Evolutionary conservation across 1,140 invertebrate species (phyloP).

Genomic region (Apis dorsata): DNA sequence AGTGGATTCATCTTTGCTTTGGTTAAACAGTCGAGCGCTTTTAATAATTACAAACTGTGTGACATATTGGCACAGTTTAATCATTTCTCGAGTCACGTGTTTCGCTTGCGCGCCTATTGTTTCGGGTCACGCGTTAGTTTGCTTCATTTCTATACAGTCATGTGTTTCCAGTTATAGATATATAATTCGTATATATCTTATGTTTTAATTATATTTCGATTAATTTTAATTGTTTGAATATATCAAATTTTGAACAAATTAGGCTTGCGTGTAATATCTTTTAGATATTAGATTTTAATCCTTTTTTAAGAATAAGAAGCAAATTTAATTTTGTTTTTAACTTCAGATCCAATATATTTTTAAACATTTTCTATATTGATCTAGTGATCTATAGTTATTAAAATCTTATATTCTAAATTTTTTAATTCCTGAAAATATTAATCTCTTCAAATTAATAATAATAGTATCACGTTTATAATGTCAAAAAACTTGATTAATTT

Average conservation of each 20-base stretch:
- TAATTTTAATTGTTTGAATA: no score
- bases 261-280: no score
- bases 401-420: neutral
- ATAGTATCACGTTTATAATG: neutral
- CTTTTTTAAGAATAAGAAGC: no score
- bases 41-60: slow-evolving; percentile 39
- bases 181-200: neutral
- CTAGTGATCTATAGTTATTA: neutral
- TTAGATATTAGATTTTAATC: no score
- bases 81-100: neutral
- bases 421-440: neutral
- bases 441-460: neutral
- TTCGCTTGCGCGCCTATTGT: neutral
- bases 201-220: neutral
- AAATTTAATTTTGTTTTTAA: no score
- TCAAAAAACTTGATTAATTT: neutral
- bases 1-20: slow-evolving; percentile 40
- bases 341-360: no score
- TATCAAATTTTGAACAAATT: no score
- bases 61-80: slow-evolving; percentile 42
- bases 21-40: slow-evolving; percentile 35
- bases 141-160: neutral
- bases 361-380: no score
- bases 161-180: neutral
- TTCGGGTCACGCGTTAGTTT: neutral